Evolutionary conservation across 1,140 invertebrate genomes (phyloP).

Genomic region (Aleiodes sp.): DNA sequence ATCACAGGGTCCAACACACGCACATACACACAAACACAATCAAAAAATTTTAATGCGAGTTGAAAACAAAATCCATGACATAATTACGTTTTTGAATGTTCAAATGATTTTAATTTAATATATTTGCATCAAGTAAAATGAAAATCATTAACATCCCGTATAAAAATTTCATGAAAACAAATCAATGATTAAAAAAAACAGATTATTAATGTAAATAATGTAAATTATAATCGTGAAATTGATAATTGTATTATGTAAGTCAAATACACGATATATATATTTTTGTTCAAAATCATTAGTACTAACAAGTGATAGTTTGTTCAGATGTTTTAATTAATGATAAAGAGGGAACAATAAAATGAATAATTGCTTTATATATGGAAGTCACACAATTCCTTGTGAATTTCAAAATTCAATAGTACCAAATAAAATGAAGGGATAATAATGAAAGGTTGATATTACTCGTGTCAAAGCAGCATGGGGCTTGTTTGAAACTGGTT

Average conservation of each 20-base stretch:
- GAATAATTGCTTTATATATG: conserved; percentile 8
- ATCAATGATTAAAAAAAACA: not conserved
- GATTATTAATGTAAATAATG: conserved; percentile 12
- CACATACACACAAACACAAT: not conserved
- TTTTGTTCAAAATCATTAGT: conserved; percentile 8
- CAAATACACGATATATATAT: conserved; percentile 15
- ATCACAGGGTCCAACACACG: conserved; percentile 6
- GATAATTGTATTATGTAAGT: conserved; percentile 11
- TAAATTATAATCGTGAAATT: conserved; percentile 9
- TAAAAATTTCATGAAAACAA: no score
- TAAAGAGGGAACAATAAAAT: not conserved
- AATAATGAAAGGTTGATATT: not conserved
- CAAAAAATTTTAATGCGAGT: not conserved
- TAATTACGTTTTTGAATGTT: no score
- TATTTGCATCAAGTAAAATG: not conserved
- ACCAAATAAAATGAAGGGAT: conserved; percentile 32
- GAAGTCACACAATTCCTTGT: not conserved
- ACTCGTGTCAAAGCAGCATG: conserved; percentile 55
- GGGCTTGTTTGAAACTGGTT: conserved; percentile 42
- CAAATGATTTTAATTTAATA: no score
- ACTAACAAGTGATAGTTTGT: not conserved
- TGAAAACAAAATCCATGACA: no score
- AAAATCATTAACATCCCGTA: conserved; percentile 1
- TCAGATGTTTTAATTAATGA: not conserved
- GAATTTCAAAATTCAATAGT: not conserved